A percentile compares a stretch with the other conserved stretches of the same genome.
Evolutionary conservation across 2,888 invertebrate species (phyloP).

Genomic region (Leistus spinibarbis): DNA sequence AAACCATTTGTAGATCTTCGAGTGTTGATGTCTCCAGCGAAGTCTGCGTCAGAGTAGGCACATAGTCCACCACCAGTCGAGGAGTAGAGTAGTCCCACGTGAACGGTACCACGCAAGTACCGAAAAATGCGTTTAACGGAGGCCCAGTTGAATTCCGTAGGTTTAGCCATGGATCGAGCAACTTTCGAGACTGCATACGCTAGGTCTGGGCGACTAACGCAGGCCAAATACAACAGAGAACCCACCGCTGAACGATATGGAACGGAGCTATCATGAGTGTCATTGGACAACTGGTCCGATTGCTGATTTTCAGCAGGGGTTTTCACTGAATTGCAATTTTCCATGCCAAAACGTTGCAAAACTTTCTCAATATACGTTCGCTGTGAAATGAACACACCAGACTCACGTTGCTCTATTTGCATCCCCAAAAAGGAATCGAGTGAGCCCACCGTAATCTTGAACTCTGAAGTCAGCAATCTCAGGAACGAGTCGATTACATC

Average conservation of each 20-base stretch:
- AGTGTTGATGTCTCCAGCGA: conserved; percentile 36
- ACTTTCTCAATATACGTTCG: conserved; percentile 40
- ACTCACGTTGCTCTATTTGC: conserved; percentile 42
- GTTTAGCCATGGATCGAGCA: conserved; percentile 41
- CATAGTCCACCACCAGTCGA: conserved; percentile 29
- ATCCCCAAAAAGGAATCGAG: conserved; percentile 39
- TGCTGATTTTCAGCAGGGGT: conserved; percentile 40
- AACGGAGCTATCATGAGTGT: conserved; percentile 25
- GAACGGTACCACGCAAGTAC: conserved; percentile 36
- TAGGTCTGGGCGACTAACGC: conserved; percentile 42
- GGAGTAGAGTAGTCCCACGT: conserved; percentile 26
- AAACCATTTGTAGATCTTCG: conserved; percentile 38
- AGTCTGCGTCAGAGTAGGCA: conserved; percentile 41
- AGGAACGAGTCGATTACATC: not conserved
- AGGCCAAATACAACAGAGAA: conserved; percentile 41
- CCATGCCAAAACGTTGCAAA: conserved; percentile 40
- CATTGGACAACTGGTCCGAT: conserved; percentile 24
- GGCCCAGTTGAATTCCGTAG: conserved; percentile 28
- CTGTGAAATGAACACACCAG: conserved; percentile 41
- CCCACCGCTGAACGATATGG: conserved; percentile 19
- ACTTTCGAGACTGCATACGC: conserved; percentile 43
- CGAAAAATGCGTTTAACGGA: conserved; percentile 38
- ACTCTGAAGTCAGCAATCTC: not conserved
- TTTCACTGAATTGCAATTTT: conserved; percentile 37
- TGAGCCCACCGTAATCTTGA: not conserved